phyloP scores from a whole-genome alignment of 2,888 invertebrate genomes.

The Oscheius sp. region DNA sequence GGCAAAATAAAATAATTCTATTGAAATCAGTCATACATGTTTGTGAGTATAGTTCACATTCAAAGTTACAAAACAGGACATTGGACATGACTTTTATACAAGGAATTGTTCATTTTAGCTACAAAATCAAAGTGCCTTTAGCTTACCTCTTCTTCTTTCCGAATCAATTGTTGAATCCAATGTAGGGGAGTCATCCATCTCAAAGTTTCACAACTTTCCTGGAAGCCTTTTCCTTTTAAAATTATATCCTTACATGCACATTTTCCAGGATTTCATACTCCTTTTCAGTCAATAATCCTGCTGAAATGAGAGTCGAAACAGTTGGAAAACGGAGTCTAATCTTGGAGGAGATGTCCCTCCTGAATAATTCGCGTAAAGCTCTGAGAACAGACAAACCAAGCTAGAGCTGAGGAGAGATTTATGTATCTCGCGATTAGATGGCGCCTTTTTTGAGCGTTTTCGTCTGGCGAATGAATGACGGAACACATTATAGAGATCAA shows the following conservation, averaged over 20 bases:
- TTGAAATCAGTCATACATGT: too few species aligned
- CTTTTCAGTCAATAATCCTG: constrained; percentile 52
- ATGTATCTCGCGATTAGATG: constrained; percentile 59
- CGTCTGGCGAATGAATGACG: constrained; percentile 46
- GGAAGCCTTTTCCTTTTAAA: background rate
- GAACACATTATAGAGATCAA: constrained; percentile 51
- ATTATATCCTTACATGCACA: constrained; percentile 36
- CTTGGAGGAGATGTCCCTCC: constrained; percentile 57
- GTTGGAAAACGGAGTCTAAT: constrained; percentile 59
- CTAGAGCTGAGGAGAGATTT: constrained; percentile 53
- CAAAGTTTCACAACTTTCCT: constrained; percentile 43
- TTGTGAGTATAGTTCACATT: too few species aligned
- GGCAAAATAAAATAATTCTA: too few species aligned
- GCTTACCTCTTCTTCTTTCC: constrained; percentile 45
- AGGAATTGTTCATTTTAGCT: too few species aligned
- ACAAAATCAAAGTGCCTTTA: too few species aligned
- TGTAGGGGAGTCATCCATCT: constrained; percentile 63
- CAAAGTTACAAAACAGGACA: too few species aligned
- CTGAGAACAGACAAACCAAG: constrained; percentile 39
- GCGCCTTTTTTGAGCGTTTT: constrained; percentile 42
- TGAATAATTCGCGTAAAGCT: constrained; percentile 24
- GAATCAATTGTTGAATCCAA: constrained; percentile 57
- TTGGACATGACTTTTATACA: too few species aligned
- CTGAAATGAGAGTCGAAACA: constrained; percentile 41
- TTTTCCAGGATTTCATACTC: constrained; percentile 48